A percentile compares a stretch with the other conserved stretches of the same genome.
phyloP scores from a whole-genome alignment of 2,888 invertebrate genomes.

The Dorcus hopei region DNA sequence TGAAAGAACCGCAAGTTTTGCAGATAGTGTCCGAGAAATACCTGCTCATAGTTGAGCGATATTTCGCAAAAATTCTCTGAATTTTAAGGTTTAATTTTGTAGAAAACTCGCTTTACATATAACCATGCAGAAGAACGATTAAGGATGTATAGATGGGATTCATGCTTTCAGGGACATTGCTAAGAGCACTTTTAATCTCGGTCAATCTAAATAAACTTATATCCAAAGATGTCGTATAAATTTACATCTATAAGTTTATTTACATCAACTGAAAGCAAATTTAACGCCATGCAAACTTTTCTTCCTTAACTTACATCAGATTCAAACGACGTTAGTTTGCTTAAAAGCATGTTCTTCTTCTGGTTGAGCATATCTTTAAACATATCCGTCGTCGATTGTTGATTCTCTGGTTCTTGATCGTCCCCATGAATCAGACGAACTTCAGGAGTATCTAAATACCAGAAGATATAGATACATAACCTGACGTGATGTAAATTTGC shows the following conservation, averaged over 20 bases:
- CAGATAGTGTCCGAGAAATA: no score
- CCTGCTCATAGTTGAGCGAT: no score
- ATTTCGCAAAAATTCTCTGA: no score
- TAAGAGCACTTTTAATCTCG: no score
- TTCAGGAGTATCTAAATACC: slow-evolving; percentile 56
- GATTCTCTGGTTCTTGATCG: slow-evolving; percentile 56
- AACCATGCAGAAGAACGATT: no score
- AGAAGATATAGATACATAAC: not conserved
- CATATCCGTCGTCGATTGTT: slow-evolving; percentile 84
- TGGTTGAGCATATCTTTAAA: slow-evolving; percentile 91
- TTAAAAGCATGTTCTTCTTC: slow-evolving; percentile 82
- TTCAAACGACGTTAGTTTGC: slow-evolving; percentile 84
- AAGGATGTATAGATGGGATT: no score
- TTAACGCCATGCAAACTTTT: slow-evolving; percentile 6
- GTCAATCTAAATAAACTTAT: no score
- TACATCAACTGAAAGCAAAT: not conserved
- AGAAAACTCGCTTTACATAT: no score
- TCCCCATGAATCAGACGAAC: slow-evolving; percentile 56
- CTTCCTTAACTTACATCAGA: slow-evolving; percentile 72
- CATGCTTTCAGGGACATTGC: no score
- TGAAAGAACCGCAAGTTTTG: no score
- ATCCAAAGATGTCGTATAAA: no score
- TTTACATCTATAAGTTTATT: not conserved
- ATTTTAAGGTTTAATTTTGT: no score
- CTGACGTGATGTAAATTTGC: not conserved